Base-by-base conservation (phyloP, 2,888 invertebrate genomes). In the Harpalus rubripes region DNA sequence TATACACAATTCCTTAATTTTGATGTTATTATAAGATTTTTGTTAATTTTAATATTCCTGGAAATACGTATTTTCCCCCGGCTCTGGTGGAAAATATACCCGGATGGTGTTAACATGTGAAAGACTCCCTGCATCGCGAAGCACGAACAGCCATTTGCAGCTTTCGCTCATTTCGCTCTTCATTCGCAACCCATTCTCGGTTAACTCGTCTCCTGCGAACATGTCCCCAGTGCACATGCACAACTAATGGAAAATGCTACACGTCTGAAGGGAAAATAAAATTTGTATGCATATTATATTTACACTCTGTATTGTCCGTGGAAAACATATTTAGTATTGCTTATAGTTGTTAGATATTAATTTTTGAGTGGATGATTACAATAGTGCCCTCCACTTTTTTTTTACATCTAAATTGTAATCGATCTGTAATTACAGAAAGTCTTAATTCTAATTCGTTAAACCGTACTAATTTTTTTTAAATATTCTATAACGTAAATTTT, bases 151-250 rank as follows among this genome's bases (percentile, higher is more conserved):
- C 41, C 44, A 74, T 74, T 74, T 74, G 44, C 72, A 44, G 72
- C 72, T 74, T 44, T 18, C 72, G 72, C 44, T 74, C 72, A 74
- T 74, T 74, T 74, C 72, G 44, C 44, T 74, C 32, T 26, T 39
- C 68, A 68, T 63, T 63, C 63, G 63, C 63, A 1, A 10, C 39
- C 15, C 41, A 12, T 52, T 52, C 10, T 12, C 44, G 44, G 12
- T 12, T 52, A 52, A 52, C 63, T 68, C 26, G 39, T 39, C 10
- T n/a, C 15, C 44, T 52, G 44, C 12, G 44, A 1, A 52, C 44
- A 52, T 52, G 10, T 52, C 44, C 44, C 44, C 4, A 12, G 44
- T 12, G 44, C 44, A 12, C 44, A 32, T 52, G 10, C 44, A 52
- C 44, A 52, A 52, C 10, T 12, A 8, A 52, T 52, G 6, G 10